Evolutionary conservation across 2,888 invertebrate genomes (phyloP), one percentile per base, ranked within the genome.

Genomic region (Ligdia adustata): DNA sequence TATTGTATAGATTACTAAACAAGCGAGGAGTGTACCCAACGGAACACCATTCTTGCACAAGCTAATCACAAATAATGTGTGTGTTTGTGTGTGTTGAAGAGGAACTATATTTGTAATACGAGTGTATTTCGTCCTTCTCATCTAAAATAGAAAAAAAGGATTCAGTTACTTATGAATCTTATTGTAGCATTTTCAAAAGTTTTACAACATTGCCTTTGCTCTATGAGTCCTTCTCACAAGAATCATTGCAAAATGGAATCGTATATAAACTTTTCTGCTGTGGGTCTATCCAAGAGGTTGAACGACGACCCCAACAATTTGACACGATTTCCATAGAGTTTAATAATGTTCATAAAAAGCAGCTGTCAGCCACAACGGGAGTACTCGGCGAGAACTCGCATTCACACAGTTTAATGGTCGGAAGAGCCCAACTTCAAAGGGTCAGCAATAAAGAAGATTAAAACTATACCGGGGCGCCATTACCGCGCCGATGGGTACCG

Each of bases 381-480:
- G 49, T 45, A 53, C 41, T n/a, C 14, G 37, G 26, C 27, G 45
- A 40, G 43, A 49, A 49, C 46, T 53, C 55, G 43, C 53, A 57
- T 53, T 53, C 56, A 64, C 69, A 69, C 74, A 60, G 66, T 69
- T 61, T 64, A 71, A 62, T 65, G 64, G 66, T 64, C 69, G 65
- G 66, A 74, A 70, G 65, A 66, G 70, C 61, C 57, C 62, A 68
- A 74, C 69, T 66, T 71, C 64, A 66, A 72, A 82, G 79, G 83
- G 83, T 79, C 77, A 73, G 77, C 79, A 70, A 82, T 85, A 84
- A 84, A 85, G 80, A 81, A 84, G 84, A 85, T 86, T 86, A 84
- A 83, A 86, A 86, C 83, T 85, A 82, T 77, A 72, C 72, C n/a
- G 68, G 73, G 66, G 50, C 53, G 71, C 75, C 75, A 79, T 83